Conservation (phyloP, 2,113 vertebrate genomes). For the Heterochromis multidens region DNA sequence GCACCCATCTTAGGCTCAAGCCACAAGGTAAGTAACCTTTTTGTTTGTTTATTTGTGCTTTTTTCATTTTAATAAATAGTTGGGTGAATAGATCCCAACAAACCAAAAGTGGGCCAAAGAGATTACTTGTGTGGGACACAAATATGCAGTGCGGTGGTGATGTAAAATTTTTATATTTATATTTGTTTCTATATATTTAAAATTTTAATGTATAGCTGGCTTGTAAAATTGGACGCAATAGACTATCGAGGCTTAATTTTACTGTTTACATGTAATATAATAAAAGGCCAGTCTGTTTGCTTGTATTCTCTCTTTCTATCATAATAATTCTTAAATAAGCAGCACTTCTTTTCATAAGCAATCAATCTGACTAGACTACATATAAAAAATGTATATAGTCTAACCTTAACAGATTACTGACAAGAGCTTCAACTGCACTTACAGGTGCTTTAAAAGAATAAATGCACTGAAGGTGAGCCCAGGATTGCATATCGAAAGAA, state of each 20-base stretch:
- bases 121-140: not conserved
- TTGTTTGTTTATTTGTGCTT: not conserved
- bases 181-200: no score
- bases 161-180: not conserved
- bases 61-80: not conserved
- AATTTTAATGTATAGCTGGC: not conserved
- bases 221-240: not conserved
- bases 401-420: not conserved
- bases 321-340: not conserved
- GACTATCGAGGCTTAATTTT: not conserved
- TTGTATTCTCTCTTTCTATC: not conserved
- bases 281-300: not conserved
- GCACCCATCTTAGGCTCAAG: not conserved
- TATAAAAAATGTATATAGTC: not conserved
- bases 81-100: not conserved
- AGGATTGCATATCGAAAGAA: not conserved
- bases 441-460: not conserved
- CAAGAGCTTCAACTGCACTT: not conserved
- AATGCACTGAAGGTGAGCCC: not conserved
- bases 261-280: not conserved
- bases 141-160: not conserved
- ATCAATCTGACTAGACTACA: not conserved
- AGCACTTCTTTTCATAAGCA: not conserved
- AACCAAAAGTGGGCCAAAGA: not conserved
- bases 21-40: conserved; percentile 9